These are phyloP conservation scores for Fundulus diaphanus DNA, from an alignment of 2,797 vertebrate species.

Conservation along the genomic window DNA sequence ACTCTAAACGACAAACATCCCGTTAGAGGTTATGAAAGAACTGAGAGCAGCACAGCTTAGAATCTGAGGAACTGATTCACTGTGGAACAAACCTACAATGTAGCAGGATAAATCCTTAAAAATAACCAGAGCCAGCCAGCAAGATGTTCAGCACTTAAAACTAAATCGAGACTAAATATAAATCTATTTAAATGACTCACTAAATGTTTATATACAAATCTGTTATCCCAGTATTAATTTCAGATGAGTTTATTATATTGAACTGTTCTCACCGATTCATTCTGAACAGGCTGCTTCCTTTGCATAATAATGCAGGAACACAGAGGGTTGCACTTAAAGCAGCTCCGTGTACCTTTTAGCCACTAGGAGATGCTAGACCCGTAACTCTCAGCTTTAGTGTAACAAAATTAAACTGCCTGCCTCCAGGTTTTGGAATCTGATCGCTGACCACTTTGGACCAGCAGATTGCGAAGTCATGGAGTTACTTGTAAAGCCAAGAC, in stretches of 20 bases:
- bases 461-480: too few species aligned
- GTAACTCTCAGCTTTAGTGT: too few species aligned
- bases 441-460: too few species aligned
- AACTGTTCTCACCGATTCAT: not conserved
- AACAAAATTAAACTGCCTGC: too few species aligned
- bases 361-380: too few species aligned
- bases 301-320: not conserved
- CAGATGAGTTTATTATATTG: not conserved
- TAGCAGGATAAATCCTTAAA: not conserved
- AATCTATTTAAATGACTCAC: slow-evolving; percentile 1
- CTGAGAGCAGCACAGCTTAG: not conserved
- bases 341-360: too few species aligned
- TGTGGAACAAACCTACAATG: not conserved
- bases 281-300: not conserved
- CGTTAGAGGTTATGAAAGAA: not conserved
- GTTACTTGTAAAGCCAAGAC: too few species aligned
- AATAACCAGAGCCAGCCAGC: not conserved
- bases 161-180: not conserved
- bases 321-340: too few species aligned
- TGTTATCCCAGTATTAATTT: not conserved
- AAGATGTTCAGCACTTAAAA: not conserved
- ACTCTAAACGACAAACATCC: not conserved
- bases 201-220: not conserved
- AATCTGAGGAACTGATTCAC: not conserved
- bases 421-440: too few species aligned